Conservation (phyloP, 2,888 invertebrate species). For the Rhingia rostrata region DNA sequence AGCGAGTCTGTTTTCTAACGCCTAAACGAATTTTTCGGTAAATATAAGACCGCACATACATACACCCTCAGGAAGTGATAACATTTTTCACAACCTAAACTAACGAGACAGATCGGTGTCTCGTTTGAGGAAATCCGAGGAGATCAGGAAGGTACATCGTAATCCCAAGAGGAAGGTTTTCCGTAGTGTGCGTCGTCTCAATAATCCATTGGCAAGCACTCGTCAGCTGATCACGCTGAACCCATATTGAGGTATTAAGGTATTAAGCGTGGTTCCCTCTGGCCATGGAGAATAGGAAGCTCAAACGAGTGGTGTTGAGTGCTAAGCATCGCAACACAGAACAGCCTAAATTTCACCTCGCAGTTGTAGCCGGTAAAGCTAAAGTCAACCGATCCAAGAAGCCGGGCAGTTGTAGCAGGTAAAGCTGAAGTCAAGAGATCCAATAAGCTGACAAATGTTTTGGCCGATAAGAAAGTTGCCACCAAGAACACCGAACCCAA, state of each 20-base stretch:
- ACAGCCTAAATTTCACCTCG: conserved; percentile 82
- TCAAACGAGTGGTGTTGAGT: conserved; percentile 85
- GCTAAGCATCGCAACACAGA: conserved; percentile 88
- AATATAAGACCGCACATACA: conserved; percentile 92
- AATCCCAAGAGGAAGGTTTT: conserved; percentile 91
- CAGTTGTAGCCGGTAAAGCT: conserved; percentile 80
- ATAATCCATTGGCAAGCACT: conserved; percentile 97
- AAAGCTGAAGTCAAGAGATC: conserved; percentile 81
- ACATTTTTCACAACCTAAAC: conserved; percentile 98
- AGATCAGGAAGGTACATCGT: conserved; percentile 96
- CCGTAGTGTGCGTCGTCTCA: conserved; percentile 94
- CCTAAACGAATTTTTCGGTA: conserved; percentile 96
- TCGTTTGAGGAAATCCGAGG: conserved; percentile 96
- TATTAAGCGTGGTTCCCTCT: conserved; percentile 93
- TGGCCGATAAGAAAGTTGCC: conserved; percentile 80
- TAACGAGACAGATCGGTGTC: conserved; percentile 97
- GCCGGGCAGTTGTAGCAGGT: conserved; percentile 80
- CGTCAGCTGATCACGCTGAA: conserved; percentile 95
- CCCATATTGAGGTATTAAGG: conserved; percentile 97
- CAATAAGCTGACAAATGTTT: conserved; percentile 78
- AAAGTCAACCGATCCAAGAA: conserved; percentile 80
- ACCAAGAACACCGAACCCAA: conserved; percentile 75
- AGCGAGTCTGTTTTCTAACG: conserved; percentile 97
- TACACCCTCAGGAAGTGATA: conserved; percentile 93
- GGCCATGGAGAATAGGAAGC: conserved; percentile 86